Percentiles rank a stretch among this genome's conserved stretches.
phyloP scores from a whole-genome alignment of 2,113 vertebrate genomes.

The Apistogramma diplotaenia region DNA sequence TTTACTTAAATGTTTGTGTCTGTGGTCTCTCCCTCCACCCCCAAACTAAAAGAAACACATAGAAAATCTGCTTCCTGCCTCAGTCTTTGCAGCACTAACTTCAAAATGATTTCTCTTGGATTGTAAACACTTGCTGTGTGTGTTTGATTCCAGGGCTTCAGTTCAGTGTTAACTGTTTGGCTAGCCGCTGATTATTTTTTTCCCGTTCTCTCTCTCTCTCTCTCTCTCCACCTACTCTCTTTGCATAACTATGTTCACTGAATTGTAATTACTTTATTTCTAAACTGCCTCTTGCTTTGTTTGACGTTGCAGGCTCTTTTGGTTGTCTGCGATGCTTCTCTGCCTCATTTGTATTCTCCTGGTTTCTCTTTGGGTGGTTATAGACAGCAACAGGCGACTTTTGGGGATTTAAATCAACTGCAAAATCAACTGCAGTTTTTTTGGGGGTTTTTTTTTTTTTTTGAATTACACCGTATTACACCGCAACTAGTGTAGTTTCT shows the following conservation, averaged over 20 bases:
- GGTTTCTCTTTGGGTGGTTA: slow-evolving; percentile 38
- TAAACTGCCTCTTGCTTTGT: slow-evolving; percentile 39
- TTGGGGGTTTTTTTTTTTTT: too few species aligned
- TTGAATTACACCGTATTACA: neutral
- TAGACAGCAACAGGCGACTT: slow-evolving; percentile 31
- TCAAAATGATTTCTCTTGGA: slow-evolving; percentile 20
- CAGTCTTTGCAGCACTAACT: slow-evolving; percentile 41
- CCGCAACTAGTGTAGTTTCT: neutral
- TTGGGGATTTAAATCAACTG: neutral
- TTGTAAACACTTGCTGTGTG: slow-evolving; percentile 13
- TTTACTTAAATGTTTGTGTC: neutral
- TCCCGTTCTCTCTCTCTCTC: neutral
- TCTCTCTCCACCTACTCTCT: slow-evolving; percentile 20
- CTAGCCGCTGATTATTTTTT: slow-evolving; percentile 31
- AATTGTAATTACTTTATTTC: slow-evolving; percentile 38
- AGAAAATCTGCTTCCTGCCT: slow-evolving; percentile 54
- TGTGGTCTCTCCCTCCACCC: too few species aligned
- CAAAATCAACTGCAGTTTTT: neutral
- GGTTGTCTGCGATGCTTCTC: slow-evolving; percentile 35
- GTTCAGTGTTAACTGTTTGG: slow-evolving; percentile 42
- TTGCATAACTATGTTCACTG: slow-evolving; percentile 41
- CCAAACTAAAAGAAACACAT: slow-evolving; percentile 16
- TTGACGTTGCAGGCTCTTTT: slow-evolving; percentile 45
- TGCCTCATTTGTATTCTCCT: slow-evolving; percentile 33
- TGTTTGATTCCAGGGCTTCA: slow-evolving; percentile 59